Conservation (phyloP, 37 sponge, comb jelly and placozoan genomes). For the Tethya wilhelma region DNA sequence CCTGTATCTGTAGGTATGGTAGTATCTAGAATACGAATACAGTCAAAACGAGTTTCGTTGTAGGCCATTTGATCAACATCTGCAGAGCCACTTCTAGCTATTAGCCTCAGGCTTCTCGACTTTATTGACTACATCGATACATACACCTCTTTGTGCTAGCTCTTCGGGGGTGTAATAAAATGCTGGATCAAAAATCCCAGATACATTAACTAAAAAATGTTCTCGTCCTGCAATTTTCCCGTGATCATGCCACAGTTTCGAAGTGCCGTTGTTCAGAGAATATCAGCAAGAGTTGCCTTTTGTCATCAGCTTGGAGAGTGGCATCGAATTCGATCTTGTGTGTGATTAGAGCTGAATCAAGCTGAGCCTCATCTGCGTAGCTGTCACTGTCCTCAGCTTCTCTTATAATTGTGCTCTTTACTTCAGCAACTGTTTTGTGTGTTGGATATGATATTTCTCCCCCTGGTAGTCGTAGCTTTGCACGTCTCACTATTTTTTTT, state of each 20-base stretch:
- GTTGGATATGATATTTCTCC: neutral
- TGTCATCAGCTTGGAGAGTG: neutral
- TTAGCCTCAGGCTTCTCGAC: neutral
- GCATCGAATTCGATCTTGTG: neutral
- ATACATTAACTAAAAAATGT: neutral
- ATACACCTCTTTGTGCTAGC: neutral
- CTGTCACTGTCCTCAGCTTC: neutral
- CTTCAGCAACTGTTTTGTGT: neutral
- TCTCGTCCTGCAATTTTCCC: neutral
- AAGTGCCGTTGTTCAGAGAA: neutral
- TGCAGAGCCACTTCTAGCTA: neutral
- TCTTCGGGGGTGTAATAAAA: neutral
- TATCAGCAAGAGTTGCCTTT: neutral
- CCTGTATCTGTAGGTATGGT: neutral
- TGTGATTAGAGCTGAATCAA: neutral
- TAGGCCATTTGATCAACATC: neutral
- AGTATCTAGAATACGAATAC: neutral
- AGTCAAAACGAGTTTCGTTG: neutral
- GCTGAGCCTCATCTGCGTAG: neutral
- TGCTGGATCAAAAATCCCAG: neutral
- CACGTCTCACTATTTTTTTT: neutral
- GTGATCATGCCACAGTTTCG: neutral
- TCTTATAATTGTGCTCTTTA: neutral
- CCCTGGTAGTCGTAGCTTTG: neutral
- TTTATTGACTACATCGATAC: neutral